Conservation (phyloP, 2,888 invertebrate species). For the Agrilus biguttatus region DNA sequence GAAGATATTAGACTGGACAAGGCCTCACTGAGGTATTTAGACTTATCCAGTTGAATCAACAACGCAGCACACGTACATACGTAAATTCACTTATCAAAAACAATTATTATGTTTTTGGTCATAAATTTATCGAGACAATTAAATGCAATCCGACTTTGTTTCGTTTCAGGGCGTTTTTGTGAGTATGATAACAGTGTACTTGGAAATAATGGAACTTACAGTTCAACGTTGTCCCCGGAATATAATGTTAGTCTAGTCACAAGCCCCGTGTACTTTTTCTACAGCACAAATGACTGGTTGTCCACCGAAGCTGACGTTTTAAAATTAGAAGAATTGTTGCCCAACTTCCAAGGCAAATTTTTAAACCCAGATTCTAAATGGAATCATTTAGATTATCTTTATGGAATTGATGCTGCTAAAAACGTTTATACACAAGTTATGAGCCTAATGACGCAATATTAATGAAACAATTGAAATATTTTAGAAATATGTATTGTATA, state of each 20-base stretch:
- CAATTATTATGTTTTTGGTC: too few relatives aligned
- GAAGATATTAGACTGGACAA: too few relatives aligned
- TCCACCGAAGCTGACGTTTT: constrained; percentile 32
- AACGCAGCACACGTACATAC: too few relatives aligned
- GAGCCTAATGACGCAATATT: too few relatives aligned
- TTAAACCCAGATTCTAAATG: constrained; percentile 36
- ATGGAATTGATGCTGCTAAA: constrained; percentile 35
- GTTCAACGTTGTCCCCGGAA: constrained; percentile 21
- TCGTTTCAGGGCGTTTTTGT: constrained; percentile 11
- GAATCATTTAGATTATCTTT: constrained; percentile 50
- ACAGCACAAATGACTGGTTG: constrained; percentile 32
- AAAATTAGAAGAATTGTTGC: constrained; percentile 28
- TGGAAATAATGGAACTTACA: constrained; percentile 16
- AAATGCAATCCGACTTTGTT: too few relatives aligned
- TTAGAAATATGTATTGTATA: too few relatives aligned
- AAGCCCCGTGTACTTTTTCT: constrained; percentile 29
- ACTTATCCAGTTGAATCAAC: too few relatives aligned
- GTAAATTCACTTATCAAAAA: too few relatives aligned
- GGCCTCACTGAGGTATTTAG: too few relatives aligned
- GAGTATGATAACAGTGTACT: constrained; percentile 13
- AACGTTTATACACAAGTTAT: background rate
- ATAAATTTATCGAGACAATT: too few relatives aligned
- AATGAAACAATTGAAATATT: too few relatives aligned
- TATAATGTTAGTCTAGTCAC: constrained; percentile 26
- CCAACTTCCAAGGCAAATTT: constrained; percentile 33